Percentiles rank a stretch among this genome's conserved stretches.
These are phyloP conservation scores for Drosophila stalkeri DNA, from an alignment of 2,888 invertebrate genomes.

Conservation along the genomic window DNA sequence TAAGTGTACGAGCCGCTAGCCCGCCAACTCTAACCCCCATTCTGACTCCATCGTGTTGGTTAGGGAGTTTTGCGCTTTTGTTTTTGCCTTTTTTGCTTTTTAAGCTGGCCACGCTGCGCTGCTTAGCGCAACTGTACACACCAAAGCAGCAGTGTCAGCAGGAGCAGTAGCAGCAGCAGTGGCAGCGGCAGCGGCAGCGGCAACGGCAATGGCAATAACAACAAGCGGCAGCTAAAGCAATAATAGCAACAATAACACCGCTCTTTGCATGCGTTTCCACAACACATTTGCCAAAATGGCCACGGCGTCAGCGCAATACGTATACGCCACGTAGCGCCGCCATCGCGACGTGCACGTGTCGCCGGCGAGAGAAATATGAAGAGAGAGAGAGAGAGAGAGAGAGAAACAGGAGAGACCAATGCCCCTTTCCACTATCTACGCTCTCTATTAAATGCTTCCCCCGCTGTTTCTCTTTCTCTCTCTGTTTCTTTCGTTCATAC, in stretches of 20 bases:
- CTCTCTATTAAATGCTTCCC: slow-evolving; percentile 2
- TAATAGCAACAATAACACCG: slow-evolving; percentile 37
- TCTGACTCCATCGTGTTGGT: slow-evolving; percentile 39
- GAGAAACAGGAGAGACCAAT: not conserved
- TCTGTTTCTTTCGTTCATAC: slow-evolving; percentile 9
- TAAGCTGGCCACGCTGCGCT: slow-evolving; percentile 55
- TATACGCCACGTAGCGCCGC: slow-evolving; percentile 70
- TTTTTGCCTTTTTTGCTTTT: slow-evolving; percentile 42
- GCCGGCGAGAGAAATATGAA: slow-evolving; percentile 38
- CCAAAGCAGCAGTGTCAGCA: slow-evolving; percentile 16
- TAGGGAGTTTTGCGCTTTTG: slow-evolving; percentile 43
- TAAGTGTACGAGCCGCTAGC: slow-evolving; percentile 22
- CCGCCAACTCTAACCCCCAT: slow-evolving; percentile 53
- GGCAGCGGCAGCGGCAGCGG: slow-evolving; percentile 17
- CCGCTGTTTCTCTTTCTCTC: not conserved
- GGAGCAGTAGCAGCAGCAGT: slow-evolving; percentile 22
- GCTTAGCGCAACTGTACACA: slow-evolving; percentile 75
- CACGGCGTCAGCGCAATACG: slow-evolving; percentile 76
- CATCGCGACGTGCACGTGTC: slow-evolving; percentile 63
- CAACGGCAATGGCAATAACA: slow-evolving; percentile 27
- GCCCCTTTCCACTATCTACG: not conserved
- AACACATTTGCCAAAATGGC: slow-evolving; percentile 70
- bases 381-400: slow-evolving; percentile 3
- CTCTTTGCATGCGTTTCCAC: slow-evolving; percentile 67
- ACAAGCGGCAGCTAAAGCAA: slow-evolving; percentile 13